phyloP scores from a whole-genome alignment of 2,888 invertebrate genomes.

The Pyrochroa serraticornis region DNA sequence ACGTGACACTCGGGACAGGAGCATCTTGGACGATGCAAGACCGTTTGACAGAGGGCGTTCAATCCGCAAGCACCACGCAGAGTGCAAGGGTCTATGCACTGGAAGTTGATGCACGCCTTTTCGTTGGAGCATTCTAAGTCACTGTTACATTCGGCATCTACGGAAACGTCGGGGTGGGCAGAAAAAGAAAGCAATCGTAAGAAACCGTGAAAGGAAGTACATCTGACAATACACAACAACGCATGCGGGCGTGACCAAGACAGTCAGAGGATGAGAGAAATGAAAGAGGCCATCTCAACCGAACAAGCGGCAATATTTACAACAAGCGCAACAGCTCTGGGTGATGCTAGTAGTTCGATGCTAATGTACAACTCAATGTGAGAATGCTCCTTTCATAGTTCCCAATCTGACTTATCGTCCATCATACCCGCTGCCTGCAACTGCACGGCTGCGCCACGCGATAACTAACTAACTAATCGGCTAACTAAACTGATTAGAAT shows the following conservation, averaged over 20 bases:
- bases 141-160: slow-evolving; percentile 77
- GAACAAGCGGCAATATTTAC: slow-evolving; percentile 67
- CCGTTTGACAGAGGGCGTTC: slow-evolving; percentile 86
- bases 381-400: slow-evolving; percentile 80
- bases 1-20: slow-evolving; percentile 87
- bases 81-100: slow-evolving; percentile 90
- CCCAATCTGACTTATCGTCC: slow-evolving; percentile 71
- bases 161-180: slow-evolving; percentile 45
- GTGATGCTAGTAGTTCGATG: slow-evolving; percentile 41
- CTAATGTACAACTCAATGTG: slow-evolving; percentile 62
- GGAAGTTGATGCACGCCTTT: slow-evolving; percentile 88
- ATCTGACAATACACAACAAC: slow-evolving; percentile 62
- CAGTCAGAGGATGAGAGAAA: slow-evolving; percentile 59
- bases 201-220: slow-evolving; percentile 85
- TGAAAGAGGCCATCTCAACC: slow-evolving; percentile 59
- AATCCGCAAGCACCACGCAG: slow-evolving; percentile 87
- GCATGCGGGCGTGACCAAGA: slow-evolving; percentile 65
- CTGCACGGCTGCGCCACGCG: slow-evolving; percentile 38
- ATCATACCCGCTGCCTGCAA: slow-evolving; percentile 49
- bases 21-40: slow-evolving; percentile 84
- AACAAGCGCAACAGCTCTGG: slow-evolving; percentile 52
- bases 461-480: slow-evolving; percentile 20
- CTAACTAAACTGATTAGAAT: slow-evolving; percentile 9
- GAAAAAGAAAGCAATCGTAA: slow-evolving; percentile 72
- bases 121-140: slow-evolving; percentile 91